Conservation (phyloP, 2,888 invertebrate genomes). For the Torymus auratus region DNA sequence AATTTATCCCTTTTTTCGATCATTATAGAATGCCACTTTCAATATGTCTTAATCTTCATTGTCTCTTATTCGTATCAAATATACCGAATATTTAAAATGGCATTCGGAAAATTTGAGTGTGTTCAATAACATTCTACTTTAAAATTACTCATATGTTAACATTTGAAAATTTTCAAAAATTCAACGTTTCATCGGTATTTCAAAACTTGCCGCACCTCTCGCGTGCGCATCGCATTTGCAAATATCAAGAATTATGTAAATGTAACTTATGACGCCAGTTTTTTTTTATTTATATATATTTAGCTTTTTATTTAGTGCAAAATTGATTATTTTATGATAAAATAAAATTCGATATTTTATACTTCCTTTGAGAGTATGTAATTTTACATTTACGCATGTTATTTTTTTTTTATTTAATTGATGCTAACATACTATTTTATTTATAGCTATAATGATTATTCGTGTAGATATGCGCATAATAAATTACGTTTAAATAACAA, state of each 20-base stretch:
- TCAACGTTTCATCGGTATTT: constrained; percentile 5
- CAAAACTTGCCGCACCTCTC: background rate
- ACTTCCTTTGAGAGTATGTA: constrained; percentile 45
- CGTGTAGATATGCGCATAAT: constrained; percentile 23
- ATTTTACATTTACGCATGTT: constrained; percentile 38
- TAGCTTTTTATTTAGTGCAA: constrained; percentile 51
- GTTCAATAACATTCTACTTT: background rate
- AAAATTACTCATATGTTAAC: constrained; percentile 1
- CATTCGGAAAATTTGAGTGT: constrained; percentile 17
- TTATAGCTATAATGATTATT: constrained; percentile 45
- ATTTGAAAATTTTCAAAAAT: constrained; percentile 8
- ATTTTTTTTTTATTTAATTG: constrained; percentile 43
- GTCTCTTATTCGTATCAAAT: constrained; percentile 52
- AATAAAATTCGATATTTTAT: constrained; percentile 55
- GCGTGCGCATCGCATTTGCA: background rate
- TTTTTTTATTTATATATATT: constrained; percentile 37
- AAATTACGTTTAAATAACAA: constrained; percentile 53
- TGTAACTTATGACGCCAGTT: constrained; percentile 33
- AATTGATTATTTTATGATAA: constrained; percentile 53
- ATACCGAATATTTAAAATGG: constrained; percentile 53
- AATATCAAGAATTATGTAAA: constrained; percentile 20
- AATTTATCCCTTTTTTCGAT: constrained; percentile 7
- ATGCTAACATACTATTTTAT: constrained; percentile 52
- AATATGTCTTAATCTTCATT: constrained; percentile 46
- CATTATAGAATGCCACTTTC: constrained; percentile 42